Conservation (phyloP, 2,888 invertebrate species). For the Leptinotarsa juncta region DNA sequence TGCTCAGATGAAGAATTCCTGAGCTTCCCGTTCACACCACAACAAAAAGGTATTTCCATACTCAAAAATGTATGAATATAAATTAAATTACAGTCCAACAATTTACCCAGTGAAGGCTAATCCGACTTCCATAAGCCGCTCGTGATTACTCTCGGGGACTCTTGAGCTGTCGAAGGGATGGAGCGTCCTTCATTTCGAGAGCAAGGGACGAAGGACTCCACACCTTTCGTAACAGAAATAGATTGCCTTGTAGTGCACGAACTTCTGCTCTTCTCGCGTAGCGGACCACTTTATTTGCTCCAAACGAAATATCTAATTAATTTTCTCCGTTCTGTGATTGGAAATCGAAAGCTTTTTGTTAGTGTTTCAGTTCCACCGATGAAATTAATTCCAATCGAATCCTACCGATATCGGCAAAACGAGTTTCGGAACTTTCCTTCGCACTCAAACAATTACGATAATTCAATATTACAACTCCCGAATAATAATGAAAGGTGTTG, state of each 20-base stretch:
- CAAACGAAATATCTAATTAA: conserved; percentile 22
- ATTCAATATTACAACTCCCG: not conserved
- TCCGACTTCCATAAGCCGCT: not conserved
- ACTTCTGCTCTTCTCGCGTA: conserved; percentile 17
- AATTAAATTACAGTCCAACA: not conserved
- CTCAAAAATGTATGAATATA: no score
- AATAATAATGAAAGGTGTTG: not conserved
- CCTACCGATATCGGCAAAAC: not conserved
- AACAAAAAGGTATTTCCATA: not conserved
- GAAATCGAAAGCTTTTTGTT: not conserved
- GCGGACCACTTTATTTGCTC: conserved; percentile 6
- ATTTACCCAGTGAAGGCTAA: not conserved
- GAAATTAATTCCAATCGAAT: conserved; percentile 1
- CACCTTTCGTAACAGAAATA: conserved; percentile 12
- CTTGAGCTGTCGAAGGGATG: not conserved
- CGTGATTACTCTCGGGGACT: not conserved
- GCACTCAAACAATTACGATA: not conserved
- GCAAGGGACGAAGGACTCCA: not conserved
- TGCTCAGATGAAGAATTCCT: no score
- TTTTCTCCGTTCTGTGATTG: conserved; percentile 18
- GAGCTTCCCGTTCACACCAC: no score
- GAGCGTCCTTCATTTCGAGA: not conserved
- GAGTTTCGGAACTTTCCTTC: not conserved
- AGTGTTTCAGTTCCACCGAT: not conserved
- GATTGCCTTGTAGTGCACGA: conserved; percentile 11